These are phyloP conservation scores for Eupithecia tripunctaria DNA, from an alignment of 2,888 invertebrate genomes.

Conservation along the genomic window DNA sequence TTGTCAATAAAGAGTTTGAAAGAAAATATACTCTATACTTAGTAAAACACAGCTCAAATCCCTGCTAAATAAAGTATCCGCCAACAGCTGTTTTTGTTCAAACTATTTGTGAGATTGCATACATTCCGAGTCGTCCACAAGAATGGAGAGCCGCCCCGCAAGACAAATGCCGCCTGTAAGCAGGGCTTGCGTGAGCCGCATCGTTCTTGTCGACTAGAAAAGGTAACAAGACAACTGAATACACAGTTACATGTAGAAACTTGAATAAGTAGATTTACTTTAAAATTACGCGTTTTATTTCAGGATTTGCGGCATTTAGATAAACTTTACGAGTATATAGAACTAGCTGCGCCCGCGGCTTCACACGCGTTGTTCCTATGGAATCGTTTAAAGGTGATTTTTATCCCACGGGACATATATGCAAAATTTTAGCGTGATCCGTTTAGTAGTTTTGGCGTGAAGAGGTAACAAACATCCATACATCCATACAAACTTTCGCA, in stretches of 20 bases:
- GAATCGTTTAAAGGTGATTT: no score
- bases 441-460: no score
- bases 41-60: neutral
- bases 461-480: no score
- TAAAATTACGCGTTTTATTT: neutral
- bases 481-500: no score
- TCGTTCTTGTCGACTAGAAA: constrained; percentile 29
- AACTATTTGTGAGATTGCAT: constrained; percentile 44
- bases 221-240: constrained; percentile 29
- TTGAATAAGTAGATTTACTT: neutral
- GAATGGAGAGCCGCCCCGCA: constrained; percentile 36
- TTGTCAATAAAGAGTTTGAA: no score
- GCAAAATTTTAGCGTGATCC: no score
- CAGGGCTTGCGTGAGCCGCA: constrained; percentile 28
- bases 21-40: no score
- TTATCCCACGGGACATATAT: no score
- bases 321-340: neutral
- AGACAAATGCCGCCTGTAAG: constrained; percentile 40
- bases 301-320: no score
- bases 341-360: no score
- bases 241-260: constrained; percentile 4
- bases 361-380: no score
- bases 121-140: constrained; percentile 38
- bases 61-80: constrained; percentile 20
- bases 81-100: constrained; percentile 37